Conservation (phyloP, 1,140 invertebrate species). For the Platyura marginata region DNA sequence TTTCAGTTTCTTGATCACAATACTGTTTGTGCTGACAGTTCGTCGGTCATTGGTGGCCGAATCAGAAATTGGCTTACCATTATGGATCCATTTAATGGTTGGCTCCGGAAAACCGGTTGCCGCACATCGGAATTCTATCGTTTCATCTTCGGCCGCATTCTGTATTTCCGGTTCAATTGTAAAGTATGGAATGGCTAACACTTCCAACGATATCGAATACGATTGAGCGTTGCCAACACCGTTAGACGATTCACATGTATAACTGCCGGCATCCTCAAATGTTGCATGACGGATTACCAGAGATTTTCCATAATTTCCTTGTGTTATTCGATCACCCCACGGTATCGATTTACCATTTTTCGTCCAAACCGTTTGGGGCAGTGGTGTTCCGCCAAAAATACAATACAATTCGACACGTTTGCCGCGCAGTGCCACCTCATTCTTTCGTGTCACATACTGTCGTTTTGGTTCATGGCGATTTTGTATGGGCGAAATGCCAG, state of each 20-base stretch:
- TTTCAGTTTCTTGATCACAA: constrained; percentile 63
- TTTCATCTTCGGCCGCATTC: constrained; percentile 82
- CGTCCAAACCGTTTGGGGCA: constrained; percentile 68
- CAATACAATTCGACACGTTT: constrained; percentile 69
- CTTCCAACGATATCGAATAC: constrained; percentile 63
- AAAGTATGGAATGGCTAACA: constrained; percentile 82
- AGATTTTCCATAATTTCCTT: constrained; percentile 84
- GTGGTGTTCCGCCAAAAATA: constrained; percentile 76
- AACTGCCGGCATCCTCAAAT: constrained; percentile 71
- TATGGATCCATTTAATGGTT: constrained; percentile 90
- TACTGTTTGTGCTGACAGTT: constrained; percentile 44
- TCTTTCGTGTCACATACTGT: constrained; percentile 73
- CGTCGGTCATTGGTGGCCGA: constrained; percentile 54
- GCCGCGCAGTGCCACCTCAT: constrained; percentile 65
- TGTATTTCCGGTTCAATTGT: constrained; percentile 75
- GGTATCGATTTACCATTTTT: constrained; percentile 51
- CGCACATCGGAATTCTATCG: constrained; percentile 67
- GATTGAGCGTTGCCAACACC: constrained; percentile 68
- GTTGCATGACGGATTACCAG: constrained; percentile 68
- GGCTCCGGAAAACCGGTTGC: constrained; percentile 79
- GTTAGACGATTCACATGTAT: constrained; percentile 82
- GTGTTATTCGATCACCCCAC: constrained; percentile 54
- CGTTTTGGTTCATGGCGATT: constrained; percentile 56
- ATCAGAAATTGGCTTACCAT: constrained; percentile 74
- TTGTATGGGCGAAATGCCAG: constrained; percentile 50